Conservation (phyloP, 2,797 vertebrate genomes). For the Intellagama lesueurii region DNA sequence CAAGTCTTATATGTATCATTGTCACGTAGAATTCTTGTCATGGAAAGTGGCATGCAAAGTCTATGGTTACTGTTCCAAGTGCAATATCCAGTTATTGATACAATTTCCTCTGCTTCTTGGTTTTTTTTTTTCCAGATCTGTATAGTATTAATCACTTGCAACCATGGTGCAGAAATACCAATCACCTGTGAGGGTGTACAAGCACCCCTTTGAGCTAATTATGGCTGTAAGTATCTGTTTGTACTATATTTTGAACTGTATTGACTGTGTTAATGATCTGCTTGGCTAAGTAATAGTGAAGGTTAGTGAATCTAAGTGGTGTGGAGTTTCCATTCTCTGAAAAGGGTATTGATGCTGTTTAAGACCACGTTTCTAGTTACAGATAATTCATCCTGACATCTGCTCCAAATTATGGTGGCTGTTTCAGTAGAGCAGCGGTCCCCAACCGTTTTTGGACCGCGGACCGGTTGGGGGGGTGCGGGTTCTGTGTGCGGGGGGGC, state of each 20-base stretch:
- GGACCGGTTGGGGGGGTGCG: too few relatives aligned
- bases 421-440: background rate
- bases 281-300: background rate
- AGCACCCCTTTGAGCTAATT: conserved; percentile 92
- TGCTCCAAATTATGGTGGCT: background rate
- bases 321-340: background rate
- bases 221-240: conserved; percentile 90
- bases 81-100: conserved; percentile 47
- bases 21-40: background rate
- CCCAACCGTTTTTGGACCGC: too few relatives aligned
- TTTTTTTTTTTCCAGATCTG: conserved; percentile 71
- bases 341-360: background rate
- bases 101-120: conserved; percentile 51
- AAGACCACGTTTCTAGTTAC: conserved; percentile 1
- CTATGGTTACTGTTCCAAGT: conserved; percentile 36
- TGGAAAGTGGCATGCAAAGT: background rate
- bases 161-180: conserved; percentile 97
- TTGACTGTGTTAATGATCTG: background rate
- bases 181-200: conserved; percentile 94
- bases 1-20: background rate
- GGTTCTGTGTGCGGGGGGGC: too few relatives aligned
- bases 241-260: background rate
- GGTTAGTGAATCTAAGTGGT: background rate
- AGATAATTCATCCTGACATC: background rate
- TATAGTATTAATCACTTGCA: conserved; percentile 58